These are phyloP conservation scores for Meleagris gallopavo DNA, from an alignment of 2,113 vertebrate species.

Conservation along the genomic window DNA sequence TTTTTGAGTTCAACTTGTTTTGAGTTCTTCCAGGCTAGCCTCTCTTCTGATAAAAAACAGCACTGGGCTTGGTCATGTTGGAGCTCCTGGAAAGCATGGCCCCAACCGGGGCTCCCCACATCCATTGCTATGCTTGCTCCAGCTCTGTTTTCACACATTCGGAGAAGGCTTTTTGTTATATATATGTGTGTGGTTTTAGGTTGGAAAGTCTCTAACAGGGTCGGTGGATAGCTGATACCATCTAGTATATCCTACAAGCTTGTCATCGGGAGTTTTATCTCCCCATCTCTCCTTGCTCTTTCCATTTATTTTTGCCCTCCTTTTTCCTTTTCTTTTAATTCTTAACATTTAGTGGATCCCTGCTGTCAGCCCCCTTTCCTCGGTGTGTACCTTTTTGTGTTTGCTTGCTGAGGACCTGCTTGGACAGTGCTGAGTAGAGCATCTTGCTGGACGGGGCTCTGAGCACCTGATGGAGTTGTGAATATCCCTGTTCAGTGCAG, in stretches of 20 bases:
- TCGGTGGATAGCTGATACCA: not conserved
- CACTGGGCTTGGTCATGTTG: not conserved
- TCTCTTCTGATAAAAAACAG: not conserved
- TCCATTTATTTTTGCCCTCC: not conserved
- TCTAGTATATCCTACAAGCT: not conserved
- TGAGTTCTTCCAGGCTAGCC: constrained; percentile 1
- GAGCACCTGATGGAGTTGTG: too few relatives aligned
- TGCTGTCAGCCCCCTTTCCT: not conserved
- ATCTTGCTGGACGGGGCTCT: not conserved
- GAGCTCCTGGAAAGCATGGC: not conserved
- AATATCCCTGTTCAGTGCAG: too few relatives aligned
- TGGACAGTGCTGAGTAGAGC: not conserved
- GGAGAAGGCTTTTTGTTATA: not conserved
- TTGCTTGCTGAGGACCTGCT: not conserved
- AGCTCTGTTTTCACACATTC: not conserved
- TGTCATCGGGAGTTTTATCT: not conserved
- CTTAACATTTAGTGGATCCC: not conserved
- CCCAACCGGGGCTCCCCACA: not conserved
- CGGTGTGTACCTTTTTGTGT: rapidly evolving
- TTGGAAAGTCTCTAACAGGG: not conserved
- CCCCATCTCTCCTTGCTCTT: not conserved
- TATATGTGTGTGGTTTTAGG: not conserved
- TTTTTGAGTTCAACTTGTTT: not conserved
- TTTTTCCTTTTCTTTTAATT: not conserved
- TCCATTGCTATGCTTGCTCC: not conserved